These are phyloP conservation scores for Aix galericulata DNA, from an alignment of 2,113 vertebrate genomes.

Conservation along the genomic window DNA sequence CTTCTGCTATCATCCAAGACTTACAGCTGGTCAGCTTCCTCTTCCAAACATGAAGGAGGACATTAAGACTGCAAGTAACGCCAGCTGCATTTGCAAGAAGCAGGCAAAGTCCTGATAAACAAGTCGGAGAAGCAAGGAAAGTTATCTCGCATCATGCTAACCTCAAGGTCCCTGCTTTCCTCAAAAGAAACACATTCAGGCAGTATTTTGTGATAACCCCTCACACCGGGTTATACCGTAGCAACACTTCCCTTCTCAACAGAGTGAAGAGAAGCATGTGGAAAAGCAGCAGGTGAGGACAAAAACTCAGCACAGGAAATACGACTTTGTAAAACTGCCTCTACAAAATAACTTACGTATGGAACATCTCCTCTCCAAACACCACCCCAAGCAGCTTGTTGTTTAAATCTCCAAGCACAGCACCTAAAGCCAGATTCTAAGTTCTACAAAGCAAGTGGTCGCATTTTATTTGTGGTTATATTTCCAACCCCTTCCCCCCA, in stretches of 20 bases:
- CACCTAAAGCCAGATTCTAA: neutral
- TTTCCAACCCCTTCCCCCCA: neutral
- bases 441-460: neutral
- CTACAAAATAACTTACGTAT: neutral
- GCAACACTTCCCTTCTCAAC: neutral
- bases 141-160: neutral
- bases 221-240: neutral
- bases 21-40: neutral
- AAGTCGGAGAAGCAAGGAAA: neutral
- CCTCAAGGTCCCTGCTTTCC: neutral
- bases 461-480: neutral
- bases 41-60: neutral
- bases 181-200: accelerated
- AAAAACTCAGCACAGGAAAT: neutral
- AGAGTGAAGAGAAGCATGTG: neutral
- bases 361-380: neutral
- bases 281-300: neutral
- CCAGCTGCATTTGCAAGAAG: neutral
- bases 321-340: neutral
- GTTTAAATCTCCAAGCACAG: neutral
- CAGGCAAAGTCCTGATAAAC: neutral
- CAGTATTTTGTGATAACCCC: neutral
- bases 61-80: neutral
- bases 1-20: neutral
- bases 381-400: neutral